Percentiles rank a stretch among this genome's conserved stretches.
phyloP scores from a whole-genome alignment of 2,888 invertebrate genomes.

The Orthosia gracilis region DNA sequence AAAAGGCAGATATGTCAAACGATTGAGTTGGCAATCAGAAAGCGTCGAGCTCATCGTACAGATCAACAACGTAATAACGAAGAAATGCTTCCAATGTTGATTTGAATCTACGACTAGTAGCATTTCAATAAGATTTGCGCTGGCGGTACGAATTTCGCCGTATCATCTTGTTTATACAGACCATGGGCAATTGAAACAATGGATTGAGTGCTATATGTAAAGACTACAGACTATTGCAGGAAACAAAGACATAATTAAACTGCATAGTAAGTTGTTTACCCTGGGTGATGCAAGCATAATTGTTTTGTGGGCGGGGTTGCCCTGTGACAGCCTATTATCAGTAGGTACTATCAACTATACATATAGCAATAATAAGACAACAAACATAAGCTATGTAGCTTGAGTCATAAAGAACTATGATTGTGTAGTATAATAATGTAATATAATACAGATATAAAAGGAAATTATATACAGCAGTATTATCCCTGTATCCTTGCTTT shows the following conservation, averaged over 20 bases:
- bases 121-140: no score
- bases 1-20: no score
- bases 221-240: background rate
- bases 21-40: no score
- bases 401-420: background rate
- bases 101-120: no score
- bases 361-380: constrained; percentile 10
- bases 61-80: no score
- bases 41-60: no score
- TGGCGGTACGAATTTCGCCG: no score
- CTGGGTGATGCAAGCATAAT: constrained; percentile 24
- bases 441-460: background rate
- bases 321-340: constrained; percentile 21
- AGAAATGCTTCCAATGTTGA: no score
- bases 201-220: background rate
- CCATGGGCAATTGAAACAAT: background rate
- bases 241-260: background rate
- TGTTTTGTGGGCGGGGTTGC: constrained; percentile 11
- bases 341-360: constrained; percentile 4
- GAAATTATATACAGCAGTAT: background rate
- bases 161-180: no score
- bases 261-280: constrained; percentile 24
- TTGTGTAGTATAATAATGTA: background rate
- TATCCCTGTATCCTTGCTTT: no score
- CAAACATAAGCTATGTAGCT: constrained; percentile 3